A percentile compares a stretch with the other conserved stretches of the same genome.
phyloP scores from a whole-genome alignment of 1,140 invertebrate genomes.

The Bathynomus jamesi region DNA sequence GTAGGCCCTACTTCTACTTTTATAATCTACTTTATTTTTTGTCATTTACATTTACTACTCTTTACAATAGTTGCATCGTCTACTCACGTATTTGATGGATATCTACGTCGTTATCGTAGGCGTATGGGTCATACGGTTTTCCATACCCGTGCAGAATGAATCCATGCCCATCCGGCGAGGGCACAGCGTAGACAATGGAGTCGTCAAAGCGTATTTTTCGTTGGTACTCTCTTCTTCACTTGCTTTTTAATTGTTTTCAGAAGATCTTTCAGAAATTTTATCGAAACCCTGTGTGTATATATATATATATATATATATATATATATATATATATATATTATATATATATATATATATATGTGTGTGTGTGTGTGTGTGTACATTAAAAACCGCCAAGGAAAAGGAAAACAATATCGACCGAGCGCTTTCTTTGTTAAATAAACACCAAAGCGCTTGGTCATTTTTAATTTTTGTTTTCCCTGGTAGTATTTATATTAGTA shows the following conservation, averaged over 20 bases:
- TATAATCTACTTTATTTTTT: too few relatives aligned
- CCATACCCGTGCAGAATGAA: not conserved
- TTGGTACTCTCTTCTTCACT: not conserved
- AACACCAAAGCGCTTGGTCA: too few relatives aligned
- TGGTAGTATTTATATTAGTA: not conserved
- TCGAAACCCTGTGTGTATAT: not conserved
- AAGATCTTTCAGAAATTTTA: not conserved
- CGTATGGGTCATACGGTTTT: not conserved
- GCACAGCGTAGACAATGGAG: not conserved
- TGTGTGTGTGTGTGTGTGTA: not conserved
- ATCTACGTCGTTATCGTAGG: not conserved
- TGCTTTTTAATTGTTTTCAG: not conserved
- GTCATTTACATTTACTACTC: too few relatives aligned
- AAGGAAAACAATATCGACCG: too few relatives aligned
- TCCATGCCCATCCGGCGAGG: not conserved
- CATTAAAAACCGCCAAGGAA: too few relatives aligned
- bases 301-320: slow-evolving; percentile 3
- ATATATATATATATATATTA: not conserved
- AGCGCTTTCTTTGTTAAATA: too few relatives aligned
- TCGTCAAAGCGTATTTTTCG: not conserved
- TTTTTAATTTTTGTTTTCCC: too few relatives aligned
- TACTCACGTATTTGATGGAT: not conserved
- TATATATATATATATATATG: not conserved
- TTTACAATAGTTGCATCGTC: too few relatives aligned
- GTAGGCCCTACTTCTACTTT: too few relatives aligned